These are phyloP conservation scores for Monochamus alternatus DNA, from an alignment of 2,888 invertebrate species.

Conservation along the genomic window DNA sequence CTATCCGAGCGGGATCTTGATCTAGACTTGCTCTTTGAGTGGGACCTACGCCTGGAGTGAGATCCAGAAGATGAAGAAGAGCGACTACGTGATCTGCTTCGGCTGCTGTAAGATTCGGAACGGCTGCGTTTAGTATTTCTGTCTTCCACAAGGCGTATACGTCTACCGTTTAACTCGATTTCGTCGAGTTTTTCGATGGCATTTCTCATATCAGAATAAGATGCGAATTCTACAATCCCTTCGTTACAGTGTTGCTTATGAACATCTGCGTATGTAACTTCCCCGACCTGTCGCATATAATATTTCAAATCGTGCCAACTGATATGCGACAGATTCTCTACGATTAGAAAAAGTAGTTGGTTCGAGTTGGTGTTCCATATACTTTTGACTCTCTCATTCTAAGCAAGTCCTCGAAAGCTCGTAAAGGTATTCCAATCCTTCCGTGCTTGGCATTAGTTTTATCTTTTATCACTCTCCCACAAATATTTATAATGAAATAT, in stretches of 20 bases:
- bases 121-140: constrained; percentile 74
- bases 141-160: constrained; percentile 93
- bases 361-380: constrained; percentile 96
- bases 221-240: constrained; percentile 97
- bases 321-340: constrained; percentile 98
- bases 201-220: constrained; percentile 95
- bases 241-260: constrained; percentile 96
- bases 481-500: constrained; percentile 48
- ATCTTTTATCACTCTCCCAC: constrained; percentile 58
- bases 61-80: constrained; percentile 77
- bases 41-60: constrained; percentile 72
- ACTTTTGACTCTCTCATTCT: constrained; percentile 81
- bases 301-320: constrained; percentile 99
- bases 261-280: constrained; percentile 99
- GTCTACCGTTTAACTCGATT: constrained; percentile 96
- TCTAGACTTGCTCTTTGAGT: constrained; percentile 61
- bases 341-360: constrained; percentile 96
- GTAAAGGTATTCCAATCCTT: constrained; percentile 71
- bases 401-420: constrained; percentile 39
- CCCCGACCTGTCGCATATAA: constrained; percentile 99
- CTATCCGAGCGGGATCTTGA: constrained; percentile 57
- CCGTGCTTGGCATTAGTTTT: constrained; percentile 76
- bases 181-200: constrained; percentile 97
- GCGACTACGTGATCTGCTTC: constrained; percentile 70
- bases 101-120: constrained; percentile 70